Base-by-base conservation (phyloP, 1,140 invertebrate species). In the Drosophila saltans region DNA sequence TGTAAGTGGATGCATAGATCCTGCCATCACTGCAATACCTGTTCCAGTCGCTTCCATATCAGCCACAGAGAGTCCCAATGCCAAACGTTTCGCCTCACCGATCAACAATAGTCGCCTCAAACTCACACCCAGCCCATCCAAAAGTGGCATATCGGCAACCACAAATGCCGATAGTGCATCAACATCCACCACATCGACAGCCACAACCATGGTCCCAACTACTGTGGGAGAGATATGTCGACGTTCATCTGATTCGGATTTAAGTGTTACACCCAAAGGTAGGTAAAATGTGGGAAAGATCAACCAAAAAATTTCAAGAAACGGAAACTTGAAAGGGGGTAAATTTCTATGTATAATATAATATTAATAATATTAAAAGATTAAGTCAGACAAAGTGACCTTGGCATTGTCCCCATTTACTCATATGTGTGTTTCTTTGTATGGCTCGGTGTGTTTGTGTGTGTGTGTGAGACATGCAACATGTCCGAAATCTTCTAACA, bases 191-290 rank as follows among this genome's bases (percentile, higher is more conserved):
- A 52, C 80, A 56, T 81, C 88, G 33, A 91, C 91, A 26, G 81
- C 83, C 5, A 83, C 86, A 6, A 89, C 91, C n/a, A 90, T 91
- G 89, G 73, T 85, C 58, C 84, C 75, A 30, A 66, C 63, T 36
- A 91, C 89, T 36, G 58, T 80, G 45, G 77, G 88, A 41, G 92
- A 93, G 69, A 95, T 96, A 64, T 95, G 96, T 84, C 93, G 97
- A 57, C 93, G 97, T 68, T 98, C 97, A 0, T 98, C 97, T 3
- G 98, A 98, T 92, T 98, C 98, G 2, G 98, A 99, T 93, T 93
- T 98, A 57, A 98, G 96, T 93, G 95, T 97, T 40, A 97, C 97
- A 5, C 97, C 97, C 2, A 98, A 97, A 96, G 97, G 97, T 98
- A 93, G 92, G 92, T 90, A 71, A 30, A 28, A 52, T 48, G 11